Base-by-base conservation (phyloP, 2,113 vertebrate species). In the Clinocottus analis region DNA sequence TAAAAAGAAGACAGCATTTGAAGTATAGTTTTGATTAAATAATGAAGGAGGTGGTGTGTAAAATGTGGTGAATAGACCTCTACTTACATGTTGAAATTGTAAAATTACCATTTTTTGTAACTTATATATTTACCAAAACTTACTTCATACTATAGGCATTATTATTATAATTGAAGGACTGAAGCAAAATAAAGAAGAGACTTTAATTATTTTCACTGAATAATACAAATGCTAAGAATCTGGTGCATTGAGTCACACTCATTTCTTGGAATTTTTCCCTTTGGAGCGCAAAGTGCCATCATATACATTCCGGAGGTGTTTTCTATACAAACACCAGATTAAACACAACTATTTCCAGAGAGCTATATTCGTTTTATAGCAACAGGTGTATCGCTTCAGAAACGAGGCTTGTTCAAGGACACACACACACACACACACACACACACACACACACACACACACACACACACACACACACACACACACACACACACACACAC, bases 301-400 rank as follows among this genome's bases (percentile, higher is more conserved):
- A 56, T 13, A 65, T 25, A 37, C 56, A 85, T 80, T 80, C 59
- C 56, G 19, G 35, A n/a, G 19, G 23, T 85, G 59, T 82, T 90
- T 84, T 87, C 60, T 80, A 0, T 84, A 12, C 21, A 82, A 90
- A 88, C 68, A 85, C 1, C 43, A 76, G 78, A 75, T 79, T 60
- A 59, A 84, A 77, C 49, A 39, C 58, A 80, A 37, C 7, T 8
- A 6, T 59, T 77, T 67, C 12, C 29, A 3, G 4, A 31, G 35
- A 66, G 37, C 25, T 61, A n/a, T 62, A 67, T 72, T 65, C 1
- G 7, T 84, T 41, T 43, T 11, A 12, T 69, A 85, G 53, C 56
- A 56, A 41, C 90, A 91, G 85, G 85, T 91, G 89, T 78, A 83
- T 80, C 68, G 27, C 33, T 69, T 89, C 83, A 91, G 59, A 72